phyloP scores from a whole-genome alignment of 2,797 vertebrate genomes.

The Mastacembelus armatus region DNA sequence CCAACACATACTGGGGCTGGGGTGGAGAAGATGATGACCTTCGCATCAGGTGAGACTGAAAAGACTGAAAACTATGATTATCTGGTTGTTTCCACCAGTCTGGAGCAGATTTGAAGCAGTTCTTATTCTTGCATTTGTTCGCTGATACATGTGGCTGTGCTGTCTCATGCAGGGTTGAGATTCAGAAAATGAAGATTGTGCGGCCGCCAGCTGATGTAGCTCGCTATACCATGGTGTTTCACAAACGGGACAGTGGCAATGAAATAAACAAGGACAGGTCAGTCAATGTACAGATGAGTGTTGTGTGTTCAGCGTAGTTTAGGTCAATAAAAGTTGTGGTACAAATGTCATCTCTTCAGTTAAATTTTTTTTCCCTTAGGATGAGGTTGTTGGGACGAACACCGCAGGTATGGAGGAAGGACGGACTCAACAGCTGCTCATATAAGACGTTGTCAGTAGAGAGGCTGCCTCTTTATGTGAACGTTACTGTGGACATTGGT shows the following conservation, averaged over 20 bases:
- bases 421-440: constrained; percentile 92
- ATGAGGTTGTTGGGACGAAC: constrained; percentile 90
- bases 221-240: constrained; percentile 97
- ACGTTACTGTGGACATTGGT: constrained; percentile 92
- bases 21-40: constrained; percentile 98
- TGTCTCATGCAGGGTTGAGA: constrained; percentile 85
- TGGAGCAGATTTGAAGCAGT: not conserved
- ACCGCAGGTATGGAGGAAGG: constrained; percentile 86
- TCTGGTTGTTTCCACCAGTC: not conserved
- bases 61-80: not conserved
- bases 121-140: not conserved
- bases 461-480: constrained; percentile 87
- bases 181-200: constrained; percentile 91
- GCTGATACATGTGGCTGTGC: not conserved
- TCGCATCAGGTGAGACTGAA: constrained; percentile 87
- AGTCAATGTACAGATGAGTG: constrained; percentile 43
- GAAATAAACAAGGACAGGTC: constrained; percentile 91
- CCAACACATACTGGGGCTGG: constrained; percentile 98
- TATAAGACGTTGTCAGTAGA: constrained; percentile 88
- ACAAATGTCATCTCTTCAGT: not conserved
- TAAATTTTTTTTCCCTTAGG: constrained; percentile 70
- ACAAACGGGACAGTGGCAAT: constrained; percentile 93
- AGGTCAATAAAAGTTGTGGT: too few relatives aligned
- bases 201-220: constrained; percentile 87
- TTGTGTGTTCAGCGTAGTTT: too few relatives aligned